phyloP scores from a whole-genome alignment of 2,888 invertebrate species.

The Rhorus exstirpatorius region DNA sequence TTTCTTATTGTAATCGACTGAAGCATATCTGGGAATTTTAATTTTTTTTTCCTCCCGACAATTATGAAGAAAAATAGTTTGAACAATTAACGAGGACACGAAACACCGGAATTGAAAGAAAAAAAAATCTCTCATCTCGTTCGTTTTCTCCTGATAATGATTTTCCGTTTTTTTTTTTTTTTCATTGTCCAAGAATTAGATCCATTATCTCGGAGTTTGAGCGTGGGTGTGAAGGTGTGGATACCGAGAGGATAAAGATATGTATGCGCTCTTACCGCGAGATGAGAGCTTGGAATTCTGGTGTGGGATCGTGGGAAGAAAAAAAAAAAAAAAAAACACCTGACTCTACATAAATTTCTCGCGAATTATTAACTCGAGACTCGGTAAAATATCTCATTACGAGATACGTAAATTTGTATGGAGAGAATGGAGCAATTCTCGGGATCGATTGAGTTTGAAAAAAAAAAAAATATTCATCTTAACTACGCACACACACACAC shows the following conservation, averaged over 20 bases:
- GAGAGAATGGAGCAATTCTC: no score
- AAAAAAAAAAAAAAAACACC: no score
- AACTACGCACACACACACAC: no score
- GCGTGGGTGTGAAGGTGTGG: constrained; percentile 22
- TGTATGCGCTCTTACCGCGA: not conserved
- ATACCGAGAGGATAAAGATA: no score
- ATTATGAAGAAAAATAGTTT: no score
- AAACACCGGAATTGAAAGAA: no score
- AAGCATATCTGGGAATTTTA: no score
- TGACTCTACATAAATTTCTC: constrained; percentile 29
- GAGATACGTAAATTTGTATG: not conserved
- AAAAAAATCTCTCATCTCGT: not conserved
- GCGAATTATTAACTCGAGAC: constrained; percentile 5
- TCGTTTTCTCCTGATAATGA: not conserved
- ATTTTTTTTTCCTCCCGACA: no score
- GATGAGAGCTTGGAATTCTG: constrained; percentile 21
- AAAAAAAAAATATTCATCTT: no score
- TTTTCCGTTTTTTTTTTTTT: no score
- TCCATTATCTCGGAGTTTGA: constrained; percentile 32
- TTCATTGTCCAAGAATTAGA: constrained; percentile 27
- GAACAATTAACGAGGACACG: not conserved
- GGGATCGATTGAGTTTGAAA: no score
- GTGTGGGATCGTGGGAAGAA: constrained; percentile 37
- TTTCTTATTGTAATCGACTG: no score
- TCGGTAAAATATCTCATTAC: constrained; percentile 14